Evolutionary conservation across 2,797 vertebrate genomes (phyloP).

Genomic region (Micromesistius poutassou): DNA sequence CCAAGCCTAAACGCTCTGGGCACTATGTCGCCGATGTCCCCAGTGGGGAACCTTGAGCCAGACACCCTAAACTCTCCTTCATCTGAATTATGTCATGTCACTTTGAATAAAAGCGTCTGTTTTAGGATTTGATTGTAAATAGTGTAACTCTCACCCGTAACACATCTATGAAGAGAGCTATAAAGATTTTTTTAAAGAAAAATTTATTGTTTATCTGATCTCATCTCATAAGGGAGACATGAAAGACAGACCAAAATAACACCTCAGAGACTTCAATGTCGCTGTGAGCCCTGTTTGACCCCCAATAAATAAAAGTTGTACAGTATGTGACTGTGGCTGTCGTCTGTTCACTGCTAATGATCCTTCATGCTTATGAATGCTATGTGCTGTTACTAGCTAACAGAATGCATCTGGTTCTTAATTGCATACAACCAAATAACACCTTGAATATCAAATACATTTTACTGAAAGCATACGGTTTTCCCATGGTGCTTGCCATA

Average conservation of each 20-base stretch:
- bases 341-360: background rate
- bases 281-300: background rate
- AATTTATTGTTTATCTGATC: background rate
- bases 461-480: background rate
- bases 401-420: background rate
- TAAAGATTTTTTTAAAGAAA: no score
- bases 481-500: background rate
- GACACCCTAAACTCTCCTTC: no score
- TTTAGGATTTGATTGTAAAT: background rate
- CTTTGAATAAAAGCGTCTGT: background rate
- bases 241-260: background rate
- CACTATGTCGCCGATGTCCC: no score
- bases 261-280: background rate
- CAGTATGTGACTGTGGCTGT: background rate
- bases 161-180: background rate
- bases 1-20: no score
- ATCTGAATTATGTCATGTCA: no score
- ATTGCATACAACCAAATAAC: background rate
- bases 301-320: background rate
- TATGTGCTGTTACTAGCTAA: no score
- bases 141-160: background rate
- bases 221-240: no score
- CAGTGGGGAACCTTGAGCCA: no score
- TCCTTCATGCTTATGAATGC: no score
- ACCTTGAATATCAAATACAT: background rate